Evolutionary conservation across 2,888 invertebrate species (phyloP).

Genomic region (Merodon equestris): DNA sequence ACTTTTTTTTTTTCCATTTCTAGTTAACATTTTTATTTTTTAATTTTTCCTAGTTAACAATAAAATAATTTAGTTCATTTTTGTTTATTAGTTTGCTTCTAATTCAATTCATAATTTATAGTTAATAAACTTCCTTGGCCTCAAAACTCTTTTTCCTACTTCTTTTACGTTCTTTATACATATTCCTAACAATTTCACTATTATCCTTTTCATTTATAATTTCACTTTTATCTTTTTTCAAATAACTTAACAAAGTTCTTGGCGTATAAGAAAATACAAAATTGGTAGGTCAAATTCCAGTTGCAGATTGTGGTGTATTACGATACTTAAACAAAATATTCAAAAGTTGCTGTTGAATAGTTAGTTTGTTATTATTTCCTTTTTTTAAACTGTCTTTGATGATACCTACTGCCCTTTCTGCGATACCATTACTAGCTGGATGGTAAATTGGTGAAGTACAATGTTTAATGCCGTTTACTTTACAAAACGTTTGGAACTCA

Average conservation of each 20-base stretch:
- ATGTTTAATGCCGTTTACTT: conserved; percentile 43
- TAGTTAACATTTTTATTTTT: no score
- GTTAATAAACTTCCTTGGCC: no score
- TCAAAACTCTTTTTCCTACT: no score
- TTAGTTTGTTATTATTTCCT: conserved; percentile 1
- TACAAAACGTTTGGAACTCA: conserved; percentile 33
- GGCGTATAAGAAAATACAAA: conserved; percentile 7
- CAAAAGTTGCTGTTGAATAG: conserved; percentile 13
- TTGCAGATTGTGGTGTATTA: conserved; percentile 7
- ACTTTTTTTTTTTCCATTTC: no score
- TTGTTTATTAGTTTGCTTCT: no score
- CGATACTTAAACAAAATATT: conserved; percentile 49
- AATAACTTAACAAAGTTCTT: conserved; percentile 3
- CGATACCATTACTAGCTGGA: conserved; percentile 50
- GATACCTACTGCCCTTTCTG: conserved; percentile 38
- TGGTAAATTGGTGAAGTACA: conserved; percentile 42
- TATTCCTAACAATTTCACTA: no score
- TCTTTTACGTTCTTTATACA: no score
- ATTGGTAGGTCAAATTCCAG: not conserved
- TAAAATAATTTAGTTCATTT: no score
- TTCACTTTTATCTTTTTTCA: not conserved
- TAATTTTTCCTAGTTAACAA: no score
- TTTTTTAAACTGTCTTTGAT: conserved; percentile 16
- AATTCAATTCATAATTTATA: no score
- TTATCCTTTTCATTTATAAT: no score